These are phyloP conservation scores for Drosophila sproati DNA, from an alignment of 1,140 invertebrate species.

Conservation along the genomic window DNA sequence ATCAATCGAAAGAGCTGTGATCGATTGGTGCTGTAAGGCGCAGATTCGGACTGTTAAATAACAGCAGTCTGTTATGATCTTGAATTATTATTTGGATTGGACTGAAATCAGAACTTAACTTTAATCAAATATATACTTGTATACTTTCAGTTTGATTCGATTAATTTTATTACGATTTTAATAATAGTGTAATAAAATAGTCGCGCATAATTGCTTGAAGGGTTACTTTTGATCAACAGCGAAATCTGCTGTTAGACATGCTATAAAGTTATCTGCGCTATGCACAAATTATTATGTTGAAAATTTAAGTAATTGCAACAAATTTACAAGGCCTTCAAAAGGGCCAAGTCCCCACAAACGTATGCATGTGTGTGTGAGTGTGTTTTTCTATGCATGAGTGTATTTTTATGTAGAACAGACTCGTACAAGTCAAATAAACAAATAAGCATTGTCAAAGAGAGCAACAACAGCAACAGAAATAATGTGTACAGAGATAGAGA, in stretches of 20 bases:
- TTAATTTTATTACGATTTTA: background rate
- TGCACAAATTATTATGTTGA: background rate
- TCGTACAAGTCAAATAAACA: slow-evolving; percentile 73
- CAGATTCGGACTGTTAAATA: background rate
- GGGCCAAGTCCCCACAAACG: background rate
- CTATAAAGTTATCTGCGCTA: no score
- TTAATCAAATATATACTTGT: no score
- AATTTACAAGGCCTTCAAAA: slow-evolving; percentile 4
- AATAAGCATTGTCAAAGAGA: slow-evolving; percentile 76
- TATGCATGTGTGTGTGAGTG: background rate
- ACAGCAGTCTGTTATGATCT: background rate
- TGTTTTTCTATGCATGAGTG: background rate
- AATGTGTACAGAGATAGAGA: background rate
- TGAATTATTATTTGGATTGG: background rate
- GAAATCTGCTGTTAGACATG: background rate
- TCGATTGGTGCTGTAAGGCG: background rate
- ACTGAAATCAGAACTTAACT: no score
- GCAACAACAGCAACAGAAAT: slow-evolving; percentile 47
- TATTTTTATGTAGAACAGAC: slow-evolving; percentile 5
- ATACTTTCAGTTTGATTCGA: no score
- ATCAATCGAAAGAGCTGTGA: background rate
- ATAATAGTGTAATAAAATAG: background rate
- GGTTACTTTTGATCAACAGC: background rate
- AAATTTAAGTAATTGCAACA: slow-evolving; percentile 10
- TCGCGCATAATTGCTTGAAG: background rate